Conservation (phyloP, 2,113 vertebrate species). For the Bos taurus region ARS-UCD2.0 NC_037357.1:124536001-124536500, state of each 20-base stretch:
- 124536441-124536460: background rate
- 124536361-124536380: constrained; percentile 14
- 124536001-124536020: background rate
- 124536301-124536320: background rate
- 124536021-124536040: background rate
- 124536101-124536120: constrained; percentile 92
- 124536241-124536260: constrained; percentile 76
- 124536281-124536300: background rate
- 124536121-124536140: constrained; percentile 91
- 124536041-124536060: constrained; percentile 3
- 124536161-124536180: constrained; percentile 93
- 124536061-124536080: background rate
- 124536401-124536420: background rate
- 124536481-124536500: background rate
- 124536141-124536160: constrained; percentile 95
- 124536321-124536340: constrained; percentile 14
- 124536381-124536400: constrained; percentile 8
- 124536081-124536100: background rate
- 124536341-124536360: background rate
- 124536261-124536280: constrained; percentile 81
- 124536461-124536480: background rate
- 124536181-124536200: constrained; percentile 87
- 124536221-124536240: constrained; percentile 84
- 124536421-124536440: background rate
- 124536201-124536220: constrained; percentile 78